These are phyloP conservation scores for Hipposideros armiger DNA, from an alignment of 2,113 vertebrate genomes.

Conservation along the genomic window DNA sequence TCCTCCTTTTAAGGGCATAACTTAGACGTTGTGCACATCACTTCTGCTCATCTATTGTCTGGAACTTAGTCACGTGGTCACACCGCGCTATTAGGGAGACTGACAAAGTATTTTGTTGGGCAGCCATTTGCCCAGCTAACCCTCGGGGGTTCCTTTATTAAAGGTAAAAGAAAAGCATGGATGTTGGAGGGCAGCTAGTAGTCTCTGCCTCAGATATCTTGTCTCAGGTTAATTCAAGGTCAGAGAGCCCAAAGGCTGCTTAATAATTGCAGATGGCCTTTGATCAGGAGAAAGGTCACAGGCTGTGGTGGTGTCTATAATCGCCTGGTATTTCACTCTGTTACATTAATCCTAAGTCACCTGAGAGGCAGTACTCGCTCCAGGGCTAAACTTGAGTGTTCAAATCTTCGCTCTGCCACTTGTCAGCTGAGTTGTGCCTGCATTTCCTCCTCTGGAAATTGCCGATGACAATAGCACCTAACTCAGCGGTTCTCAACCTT, in stretches of 20 bases:
- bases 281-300: neutral
- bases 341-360: neutral
- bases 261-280: conserved; percentile 22
- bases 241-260: neutral
- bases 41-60: neutral
- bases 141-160: neutral
- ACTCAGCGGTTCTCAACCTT: neutral
- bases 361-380: neutral
- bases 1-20: neutral
- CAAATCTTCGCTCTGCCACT: neutral
- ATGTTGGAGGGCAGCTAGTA: neutral
- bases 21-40: neutral
- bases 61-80: neutral
- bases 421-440: neutral
- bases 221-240: conserved; percentile 59
- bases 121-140: neutral
- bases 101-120: neutral
- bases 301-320: neutral
- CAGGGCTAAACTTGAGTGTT: neutral
- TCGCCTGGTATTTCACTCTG: neutral
- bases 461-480: neutral
- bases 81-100: neutral
- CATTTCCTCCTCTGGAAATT: neutral
- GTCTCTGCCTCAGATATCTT: neutral
- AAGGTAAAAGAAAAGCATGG: neutral